Conservation (phyloP, 2,113 vertebrate genomes). For the Austrofundulus limnaeus region DNA sequence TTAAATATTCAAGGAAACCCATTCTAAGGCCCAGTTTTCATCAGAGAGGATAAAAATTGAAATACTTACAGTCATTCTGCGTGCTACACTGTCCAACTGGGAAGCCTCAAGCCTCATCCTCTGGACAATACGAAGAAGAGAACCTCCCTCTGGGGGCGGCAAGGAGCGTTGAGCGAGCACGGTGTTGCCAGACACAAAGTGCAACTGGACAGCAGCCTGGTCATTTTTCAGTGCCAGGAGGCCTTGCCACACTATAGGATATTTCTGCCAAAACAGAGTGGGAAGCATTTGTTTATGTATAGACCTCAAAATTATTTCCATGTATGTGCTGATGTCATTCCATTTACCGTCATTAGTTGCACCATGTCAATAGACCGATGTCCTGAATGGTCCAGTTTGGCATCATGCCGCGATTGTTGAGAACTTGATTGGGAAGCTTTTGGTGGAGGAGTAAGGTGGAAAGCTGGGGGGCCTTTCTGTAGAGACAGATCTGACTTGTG, state of each 20-base stretch:
- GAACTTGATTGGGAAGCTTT: conserved; percentile 68
- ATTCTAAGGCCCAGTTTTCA: not conserved
- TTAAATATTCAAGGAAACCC: not conserved
- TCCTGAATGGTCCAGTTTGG: conserved; percentile 83
- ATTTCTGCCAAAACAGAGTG: conserved; percentile 82
- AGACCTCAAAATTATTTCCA: conserved; percentile 5
- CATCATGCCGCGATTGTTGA: conserved; percentile 75
- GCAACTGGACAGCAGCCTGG: conserved; percentile 94
- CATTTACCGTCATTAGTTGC: conserved; percentile 90
- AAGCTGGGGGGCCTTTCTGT: conserved; percentile 78
- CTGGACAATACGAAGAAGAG: conserved; percentile 93
- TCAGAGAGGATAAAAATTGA: not conserved
- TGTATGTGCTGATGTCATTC: not conserved
- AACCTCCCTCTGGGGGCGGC: conserved; percentile 90
- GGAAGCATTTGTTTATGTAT: not conserved
- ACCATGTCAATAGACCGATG: conserved; percentile 93
- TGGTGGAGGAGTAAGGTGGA: conserved; percentile 75
- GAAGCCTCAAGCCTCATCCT: conserved; percentile 95
- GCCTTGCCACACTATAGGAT: conserved; percentile 98
- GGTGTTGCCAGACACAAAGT: conserved; percentile 96
- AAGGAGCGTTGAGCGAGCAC: conserved; percentile 92
- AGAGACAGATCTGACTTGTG: conserved; percentile 85
- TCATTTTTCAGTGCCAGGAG: conserved; percentile 95
- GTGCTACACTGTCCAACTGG: conserved; percentile 92
- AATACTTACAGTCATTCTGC: conserved; percentile 91